Evolutionary conservation across 2,113 vertebrate genomes (phyloP).

Genomic region (Oxyruncus cristatus): DNA sequence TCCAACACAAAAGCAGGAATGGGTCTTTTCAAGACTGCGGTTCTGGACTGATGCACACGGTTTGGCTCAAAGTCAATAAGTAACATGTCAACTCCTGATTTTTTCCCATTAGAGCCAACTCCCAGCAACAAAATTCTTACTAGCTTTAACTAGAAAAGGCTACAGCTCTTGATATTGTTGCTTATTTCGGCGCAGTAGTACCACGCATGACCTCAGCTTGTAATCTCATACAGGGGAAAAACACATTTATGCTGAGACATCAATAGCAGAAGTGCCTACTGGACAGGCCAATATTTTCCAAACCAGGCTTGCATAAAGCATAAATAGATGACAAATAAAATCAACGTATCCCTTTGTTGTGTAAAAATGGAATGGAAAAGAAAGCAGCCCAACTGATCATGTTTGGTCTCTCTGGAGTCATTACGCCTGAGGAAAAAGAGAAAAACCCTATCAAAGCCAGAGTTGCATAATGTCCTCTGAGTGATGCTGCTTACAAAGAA

Average conservation of each 20-base stretch:
- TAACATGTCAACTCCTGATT: background rate
- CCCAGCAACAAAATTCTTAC: constrained; percentile 31
- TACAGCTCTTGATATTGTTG: background rate
- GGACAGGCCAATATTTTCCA: constrained; percentile 5
- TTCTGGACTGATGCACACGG: background rate
- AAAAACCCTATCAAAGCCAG: constrained; percentile 18
- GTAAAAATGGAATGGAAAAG: background rate
- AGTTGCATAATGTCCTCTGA: background rate
- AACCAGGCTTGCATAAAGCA: background rate
- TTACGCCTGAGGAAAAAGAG: constrained; percentile 3
- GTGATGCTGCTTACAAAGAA: constrained; percentile 2
- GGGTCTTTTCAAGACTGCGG: background rate
- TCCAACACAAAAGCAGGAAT: background rate
- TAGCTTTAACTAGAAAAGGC: background rate
- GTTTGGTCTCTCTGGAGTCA: constrained; percentile 12
- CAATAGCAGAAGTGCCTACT: background rate
- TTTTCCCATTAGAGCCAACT: background rate
- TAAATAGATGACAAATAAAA: constrained; percentile 33
- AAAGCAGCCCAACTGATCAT: constrained; percentile 15
- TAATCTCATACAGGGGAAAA: background rate
- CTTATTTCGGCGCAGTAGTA: background rate
- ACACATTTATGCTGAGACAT: background rate
- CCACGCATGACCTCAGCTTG: fast-evolving
- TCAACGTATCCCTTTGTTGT: background rate
- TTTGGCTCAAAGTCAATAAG: constrained; percentile 14